These are phyloP conservation scores for Sepioteuthis lessoniana DNA, from an alignment of 2,888 invertebrate genomes.

Conservation along the genomic window DNA sequence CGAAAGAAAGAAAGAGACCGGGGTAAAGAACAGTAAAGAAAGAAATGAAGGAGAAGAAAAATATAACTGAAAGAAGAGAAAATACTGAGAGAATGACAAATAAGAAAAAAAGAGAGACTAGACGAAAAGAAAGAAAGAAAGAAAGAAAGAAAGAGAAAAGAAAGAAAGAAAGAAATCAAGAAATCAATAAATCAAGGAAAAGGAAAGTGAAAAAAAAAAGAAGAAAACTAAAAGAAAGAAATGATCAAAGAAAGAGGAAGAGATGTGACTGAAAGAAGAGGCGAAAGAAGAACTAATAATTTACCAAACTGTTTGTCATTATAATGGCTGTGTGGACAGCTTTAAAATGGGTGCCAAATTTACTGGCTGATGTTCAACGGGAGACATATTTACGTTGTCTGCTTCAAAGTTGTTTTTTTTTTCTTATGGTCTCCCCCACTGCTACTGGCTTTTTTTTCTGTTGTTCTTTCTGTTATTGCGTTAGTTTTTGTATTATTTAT, in stretches of 20 bases:
- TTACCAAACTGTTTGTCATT: not conserved
- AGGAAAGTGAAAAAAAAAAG: not conserved
- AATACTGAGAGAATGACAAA: not conserved
- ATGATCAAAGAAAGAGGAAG: not conserved
- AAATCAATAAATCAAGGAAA: not conserved
- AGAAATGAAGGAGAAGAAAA: not conserved
- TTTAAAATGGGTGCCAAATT: not conserved
- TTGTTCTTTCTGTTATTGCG: not conserved
- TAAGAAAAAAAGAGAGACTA: not conserved
- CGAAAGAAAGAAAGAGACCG: not conserved
- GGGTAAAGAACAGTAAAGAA: not conserved
- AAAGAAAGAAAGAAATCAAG: not conserved
- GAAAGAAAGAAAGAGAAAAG: not conserved
- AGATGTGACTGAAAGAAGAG: not conserved
- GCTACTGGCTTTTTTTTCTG: not conserved
- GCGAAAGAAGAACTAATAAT: not conserved
- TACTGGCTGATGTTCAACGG: not conserved
- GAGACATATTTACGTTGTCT: slow-evolving; percentile 7
- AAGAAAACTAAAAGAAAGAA: no score
- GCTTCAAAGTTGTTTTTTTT: not conserved
- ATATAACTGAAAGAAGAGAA: not conserved
- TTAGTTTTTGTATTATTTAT: not conserved
- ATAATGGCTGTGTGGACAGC: not conserved
- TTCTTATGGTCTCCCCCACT: not conserved
- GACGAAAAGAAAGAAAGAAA: not conserved